Evolutionary conservation across 1,140 invertebrate species (phyloP), one percentile per base, ranked within the genome.

Genomic region (Aphelinus atriplicis): DNA sequence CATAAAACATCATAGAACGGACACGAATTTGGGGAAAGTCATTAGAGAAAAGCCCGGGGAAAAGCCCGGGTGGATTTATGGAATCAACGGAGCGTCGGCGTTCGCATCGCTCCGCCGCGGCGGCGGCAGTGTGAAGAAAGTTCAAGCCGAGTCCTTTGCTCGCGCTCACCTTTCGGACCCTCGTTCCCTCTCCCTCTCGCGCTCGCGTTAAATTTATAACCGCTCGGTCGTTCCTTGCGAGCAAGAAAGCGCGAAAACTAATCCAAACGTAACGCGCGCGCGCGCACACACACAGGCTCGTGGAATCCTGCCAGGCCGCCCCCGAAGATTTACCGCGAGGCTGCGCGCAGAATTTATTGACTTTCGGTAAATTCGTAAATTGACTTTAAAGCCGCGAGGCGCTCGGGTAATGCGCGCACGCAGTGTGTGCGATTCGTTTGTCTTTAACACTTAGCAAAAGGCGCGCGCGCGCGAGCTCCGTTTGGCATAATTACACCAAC

Each of bases 361-460:
- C 66, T 75, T 61, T 69, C 67, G 53, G 67, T 58, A 70, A 75
- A 75, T 75, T 75, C 61, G 43, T 64, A 75, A 75, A 75, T 75
- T 75, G 73, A 75, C 73, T 75, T 74, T 69, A 63, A 74, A 74
- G 61, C 51, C 66, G 51, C 51, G 9, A 4, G 4, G 9, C 9
- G 9, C 9, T 53, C 4, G 51, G 4, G 51, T 6, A 53, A 4
- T 9, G 66, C 47, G 68, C 46, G 53, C 50, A 63, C 53, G 69
- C 60, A 53, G 7, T 43, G 51, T 43, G 61, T 46, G 60, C 58
- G 53, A 75, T 75, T 70, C 67, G 67, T 75, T 75, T 70, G 69
- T 75, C 73, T 53, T 75, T 75, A 75, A 69, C 73, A 75, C 61
- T 75, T 70, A 58, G 66, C 46, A 69, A 70, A 69, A 75, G 72